phyloP scores from a whole-genome alignment of 2,113 vertebrate genomes.

The Aegotheles bennettii region DNA sequence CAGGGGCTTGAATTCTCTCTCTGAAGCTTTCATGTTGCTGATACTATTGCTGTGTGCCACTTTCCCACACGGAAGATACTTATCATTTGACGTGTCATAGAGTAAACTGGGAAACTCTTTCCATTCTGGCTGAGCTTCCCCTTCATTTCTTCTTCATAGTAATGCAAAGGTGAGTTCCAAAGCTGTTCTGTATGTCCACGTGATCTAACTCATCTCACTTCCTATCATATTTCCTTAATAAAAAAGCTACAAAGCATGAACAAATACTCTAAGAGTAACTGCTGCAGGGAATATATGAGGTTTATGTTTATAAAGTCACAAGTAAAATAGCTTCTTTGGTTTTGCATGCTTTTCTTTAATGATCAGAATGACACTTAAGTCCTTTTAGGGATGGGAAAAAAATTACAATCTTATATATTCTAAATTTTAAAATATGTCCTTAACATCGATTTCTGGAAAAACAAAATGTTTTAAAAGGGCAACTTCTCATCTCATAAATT shows the following conservation, averaged over 20 bases:
- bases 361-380: not conserved
- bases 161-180: not conserved
- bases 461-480: not conserved
- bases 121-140: not conserved
- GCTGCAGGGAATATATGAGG: not conserved
- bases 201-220: not conserved
- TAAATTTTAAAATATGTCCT: not conserved
- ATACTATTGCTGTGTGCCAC: not conserved
- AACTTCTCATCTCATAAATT: not conserved
- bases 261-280: not conserved
- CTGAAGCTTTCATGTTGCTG: not conserved
- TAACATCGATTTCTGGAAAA: not conserved
- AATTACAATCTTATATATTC: not conserved
- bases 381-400: not conserved
- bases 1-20: not conserved
- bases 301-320: not conserved
- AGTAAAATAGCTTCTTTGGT: not conserved
- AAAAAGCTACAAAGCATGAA: not conserved
- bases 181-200: not conserved
- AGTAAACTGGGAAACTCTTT: not conserved
- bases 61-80: not conserved
- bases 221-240: not conserved
- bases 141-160: not conserved
- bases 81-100: not conserved
- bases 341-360: not conserved